Percentiles rank a stretch among this genome's conserved stretches.
Conservation (phyloP, 2,888 invertebrate species). For the Capitulum mitella region DNA sequence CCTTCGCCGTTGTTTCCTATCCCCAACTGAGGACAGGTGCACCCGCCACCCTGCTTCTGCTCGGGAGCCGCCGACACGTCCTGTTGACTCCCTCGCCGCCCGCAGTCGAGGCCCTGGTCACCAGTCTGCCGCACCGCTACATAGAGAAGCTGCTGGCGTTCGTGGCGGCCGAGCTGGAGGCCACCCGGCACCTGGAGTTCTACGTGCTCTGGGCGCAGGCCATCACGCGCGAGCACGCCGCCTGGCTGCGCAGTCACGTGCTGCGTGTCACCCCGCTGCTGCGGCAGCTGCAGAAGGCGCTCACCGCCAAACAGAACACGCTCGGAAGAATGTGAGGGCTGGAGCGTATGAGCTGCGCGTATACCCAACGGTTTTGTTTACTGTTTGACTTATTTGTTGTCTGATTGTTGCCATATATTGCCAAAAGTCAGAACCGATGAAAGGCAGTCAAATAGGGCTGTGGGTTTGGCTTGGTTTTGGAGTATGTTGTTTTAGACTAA, state of each 20-base stretch:
- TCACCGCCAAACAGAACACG: conserved; percentile 69
- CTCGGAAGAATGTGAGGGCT: conserved; percentile 70
- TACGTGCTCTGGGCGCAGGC: conserved; percentile 71
- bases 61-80: too few relatives aligned
- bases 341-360: too few relatives aligned
- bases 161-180: conserved; percentile 63
- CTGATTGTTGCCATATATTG: too few relatives aligned
- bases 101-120: conserved; percentile 68
- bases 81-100: background rate
- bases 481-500: too few relatives aligned
- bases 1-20: too few relatives aligned
- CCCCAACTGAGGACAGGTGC: too few relatives aligned
- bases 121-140: conserved; percentile 63
- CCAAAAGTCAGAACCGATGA: too few relatives aligned
- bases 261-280: conserved; percentile 57
- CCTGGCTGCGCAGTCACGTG: conserved; percentile 46
- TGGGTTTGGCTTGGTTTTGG: too few relatives aligned
- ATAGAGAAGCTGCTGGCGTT: conserved; percentile 64
- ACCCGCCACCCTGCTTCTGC: too few relatives aligned
- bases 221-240: conserved; percentile 59
- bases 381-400: too few relatives aligned
- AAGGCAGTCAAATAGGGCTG: too few relatives aligned
- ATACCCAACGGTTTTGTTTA: too few relatives aligned
- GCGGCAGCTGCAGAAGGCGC: conserved; percentile 66
- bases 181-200: conserved; percentile 77